Evolutionary conservation across 2,113 vertebrate species (phyloP), one percentile per base, ranked within the genome.

Genomic region (Pseudorhombus dupliciocellatus): DNA sequence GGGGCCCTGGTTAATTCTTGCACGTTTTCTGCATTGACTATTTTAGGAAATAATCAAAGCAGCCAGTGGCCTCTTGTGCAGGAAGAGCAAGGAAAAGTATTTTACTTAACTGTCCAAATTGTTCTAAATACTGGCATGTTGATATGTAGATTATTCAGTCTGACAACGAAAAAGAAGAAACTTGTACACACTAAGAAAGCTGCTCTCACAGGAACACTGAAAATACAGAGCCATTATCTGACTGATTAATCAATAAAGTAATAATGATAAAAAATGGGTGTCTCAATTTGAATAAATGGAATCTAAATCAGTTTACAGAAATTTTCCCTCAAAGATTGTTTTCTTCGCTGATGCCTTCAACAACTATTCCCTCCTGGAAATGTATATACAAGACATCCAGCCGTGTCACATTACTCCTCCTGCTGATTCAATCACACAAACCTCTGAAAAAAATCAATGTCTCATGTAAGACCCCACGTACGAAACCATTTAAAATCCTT

Each of bases 351-450:
- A 74, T 58, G 52, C 70, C 66, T 76, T 26, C 18, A 75, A 71
- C 64, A 79, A 69, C 76, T 69, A 70, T 76, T 81, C 46, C 42
- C 54, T 84, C 68, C 64, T 70, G 66, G 20, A 86, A 75, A 88
- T 71, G 68, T 37, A 72, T 71, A 62, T 77, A 80, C 40, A 56
- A 78, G 80, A 65, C 44, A 52, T 59, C 88, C 84, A 77, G 69
- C 79, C 20, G 52, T 75, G 85, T 81, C 75, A 87, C 75, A 88
- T 88, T 80, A 84, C 77, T 72, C 70, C 76, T 80, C 90, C 90
- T 67, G 90, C 89, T 83, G 90, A 90, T 85, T 87, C 83, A 86
- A 88, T 88, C 77, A 87, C 85, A 87, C 73, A 87, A 81, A 73
- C 65, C 60, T 61, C 60, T 52, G 55, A 81, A 72, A 73, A 80